Evolutionary conservation across 2,888 invertebrate genomes (phyloP), one percentile per base, ranked within the genome.

Genomic region (Leistus spinibarbis): DNA sequence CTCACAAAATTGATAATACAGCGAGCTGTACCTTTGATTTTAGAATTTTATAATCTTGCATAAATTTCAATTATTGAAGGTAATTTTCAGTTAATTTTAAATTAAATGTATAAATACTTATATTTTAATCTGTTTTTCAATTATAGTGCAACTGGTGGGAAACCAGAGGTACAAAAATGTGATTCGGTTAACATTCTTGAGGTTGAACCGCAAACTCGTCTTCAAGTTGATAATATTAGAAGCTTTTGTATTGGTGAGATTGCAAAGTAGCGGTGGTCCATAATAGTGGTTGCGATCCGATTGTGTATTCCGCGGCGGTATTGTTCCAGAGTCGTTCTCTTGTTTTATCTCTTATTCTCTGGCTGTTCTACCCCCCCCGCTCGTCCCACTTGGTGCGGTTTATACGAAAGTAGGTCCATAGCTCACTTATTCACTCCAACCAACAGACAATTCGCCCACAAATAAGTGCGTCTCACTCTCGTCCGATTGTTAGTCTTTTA

Each of bases 241-340:
- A 27, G 9, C 27, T 9, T 27, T 27, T 27, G 9, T 27, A 40
- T 10, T 40, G 40, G 40, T 13, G 40, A 40, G 67, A 73, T 67
- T 73, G 73, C 73, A 73, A 67, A 19, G 22, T 67, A 27, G 53
- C 67, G 2, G 60, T 73, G 73, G 23, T 54, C 53, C 56, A 67
- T 20, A n/a, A n/a, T n/a, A 67, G 56, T 62, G 54, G 20, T 60
- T 66, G 54, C 19, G 65, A 76, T 77, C 80, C 81, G 82, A 84
- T 85, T 85, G 80, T 80, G 84, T 84, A 85, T 85, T 85, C 85
- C 79, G 79, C 77, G 78, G 80, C 80, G 81, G 85, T 84, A 83
- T 83, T 81, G 84, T 83, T 82, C 72, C 53, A 78, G 76, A 81
- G 82, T 81, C 80, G 80, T 82, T 84, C 81, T 82, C 81, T 83